Evolutionary conservation across 2,113 vertebrate species (phyloP).

Genomic region (Ctenomys sociabilis): DNA sequence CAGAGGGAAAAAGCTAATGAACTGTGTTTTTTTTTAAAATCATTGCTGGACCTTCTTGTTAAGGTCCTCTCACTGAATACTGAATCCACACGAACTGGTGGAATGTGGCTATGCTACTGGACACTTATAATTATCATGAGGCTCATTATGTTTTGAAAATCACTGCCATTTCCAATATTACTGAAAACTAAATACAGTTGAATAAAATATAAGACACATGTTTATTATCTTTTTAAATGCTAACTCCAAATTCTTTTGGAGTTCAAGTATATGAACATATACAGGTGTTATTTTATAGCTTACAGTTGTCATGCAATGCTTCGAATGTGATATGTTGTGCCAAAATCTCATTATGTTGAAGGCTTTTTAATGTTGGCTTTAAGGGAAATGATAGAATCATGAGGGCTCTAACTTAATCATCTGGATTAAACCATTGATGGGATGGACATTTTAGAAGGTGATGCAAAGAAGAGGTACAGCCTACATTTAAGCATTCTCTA

Average conservation of each 20-base stretch:
- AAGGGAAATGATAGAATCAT: neutral
- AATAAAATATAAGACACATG: neutral
- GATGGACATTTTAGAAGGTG: neutral
- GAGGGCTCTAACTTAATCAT: neutral
- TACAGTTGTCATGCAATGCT: neutral
- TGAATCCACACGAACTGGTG: neutral
- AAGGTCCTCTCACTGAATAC: too few species aligned
- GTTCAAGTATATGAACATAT: neutral
- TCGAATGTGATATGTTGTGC: neutral
- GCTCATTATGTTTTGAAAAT: neutral
- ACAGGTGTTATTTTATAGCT: neutral
- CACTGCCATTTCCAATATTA: neutral
- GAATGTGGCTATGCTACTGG: too few species aligned
- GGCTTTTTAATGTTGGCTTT: neutral
- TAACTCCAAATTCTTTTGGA: neutral
- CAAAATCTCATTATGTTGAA: neutral
- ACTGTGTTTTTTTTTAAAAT: neutral
- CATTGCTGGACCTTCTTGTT: neutral
- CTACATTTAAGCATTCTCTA: neutral
- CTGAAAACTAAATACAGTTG: neutral
- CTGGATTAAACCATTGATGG: neutral
- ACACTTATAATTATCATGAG: neutral
- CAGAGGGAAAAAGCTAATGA: neutral
- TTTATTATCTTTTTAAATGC: neutral
- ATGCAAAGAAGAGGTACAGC: neutral